These are phyloP conservation scores for Pyrocephalus nanus DNA, from an alignment of 2,797 vertebrate species.

Conservation along the genomic window DNA sequence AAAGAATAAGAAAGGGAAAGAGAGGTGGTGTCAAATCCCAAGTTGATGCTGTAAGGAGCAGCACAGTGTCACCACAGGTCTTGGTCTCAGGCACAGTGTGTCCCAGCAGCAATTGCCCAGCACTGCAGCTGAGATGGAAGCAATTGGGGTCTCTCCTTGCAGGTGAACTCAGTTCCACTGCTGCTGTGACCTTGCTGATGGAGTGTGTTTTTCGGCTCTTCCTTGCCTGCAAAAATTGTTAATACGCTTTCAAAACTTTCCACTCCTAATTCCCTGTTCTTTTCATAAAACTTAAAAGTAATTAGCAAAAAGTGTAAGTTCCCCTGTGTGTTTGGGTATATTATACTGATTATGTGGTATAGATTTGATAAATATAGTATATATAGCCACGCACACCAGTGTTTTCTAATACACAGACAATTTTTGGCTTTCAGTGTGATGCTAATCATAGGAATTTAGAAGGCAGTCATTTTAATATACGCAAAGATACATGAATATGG, in stretches of 20 bases:
- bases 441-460: not conserved
- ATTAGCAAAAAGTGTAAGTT: not conserved
- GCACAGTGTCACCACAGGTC: not conserved
- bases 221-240: not conserved
- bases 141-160: accelerated
- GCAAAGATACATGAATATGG: not conserved
- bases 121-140: not conserved
- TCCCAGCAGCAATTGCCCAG: not conserved
- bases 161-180: accelerated
- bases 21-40: not conserved
- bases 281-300: not conserved
- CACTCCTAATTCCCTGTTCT: not conserved
- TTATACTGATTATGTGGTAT: not conserved
- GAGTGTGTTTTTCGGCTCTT: not conserved
- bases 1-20: not conserved
- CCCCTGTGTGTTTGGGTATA: not conserved
- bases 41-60: not conserved
- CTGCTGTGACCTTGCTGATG: not conserved
- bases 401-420: not conserved
- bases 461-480: not conserved
- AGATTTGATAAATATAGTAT: not conserved
- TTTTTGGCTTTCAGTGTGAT: conserved; percentile 1
- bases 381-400: not conserved
- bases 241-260: not conserved
- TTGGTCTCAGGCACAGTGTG: not conserved